A percentile compares a stretch with the other conserved stretches of the same genome.
Evolutionary conservation across 2,888 invertebrate genomes (phyloP).

Genomic region (Dione juno): DNA sequence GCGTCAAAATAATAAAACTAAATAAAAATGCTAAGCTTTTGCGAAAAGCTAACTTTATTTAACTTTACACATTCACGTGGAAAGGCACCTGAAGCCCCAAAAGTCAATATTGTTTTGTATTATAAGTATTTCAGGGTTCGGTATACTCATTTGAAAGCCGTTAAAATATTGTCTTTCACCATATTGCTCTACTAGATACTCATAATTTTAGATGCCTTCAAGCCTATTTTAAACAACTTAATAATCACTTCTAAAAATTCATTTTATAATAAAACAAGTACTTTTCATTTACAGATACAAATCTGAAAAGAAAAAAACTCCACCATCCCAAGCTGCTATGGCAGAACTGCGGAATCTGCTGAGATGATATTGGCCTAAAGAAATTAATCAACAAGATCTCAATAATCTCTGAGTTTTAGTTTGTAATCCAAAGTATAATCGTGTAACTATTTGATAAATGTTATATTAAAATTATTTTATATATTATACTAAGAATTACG

Average conservation of each 20-base stretch:
- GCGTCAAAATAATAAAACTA: too few species aligned
- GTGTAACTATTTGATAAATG: conserved; percentile 9
- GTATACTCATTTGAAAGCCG: too few species aligned
- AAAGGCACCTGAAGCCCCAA: too few species aligned
- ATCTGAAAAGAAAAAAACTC: conserved; percentile 70
- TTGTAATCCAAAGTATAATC: conserved; percentile 42
- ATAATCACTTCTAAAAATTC: not conserved
- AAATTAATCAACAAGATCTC: conserved; percentile 44
- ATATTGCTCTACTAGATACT: too few species aligned
- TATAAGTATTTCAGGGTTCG: too few species aligned
- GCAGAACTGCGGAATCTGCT: conserved; percentile 69
- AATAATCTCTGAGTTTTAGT: conserved; percentile 44
- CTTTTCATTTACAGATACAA: conserved; percentile 64
- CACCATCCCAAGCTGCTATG: conserved; percentile 70
- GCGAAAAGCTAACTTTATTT: too few species aligned
- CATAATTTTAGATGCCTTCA: too few species aligned
- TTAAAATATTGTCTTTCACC: too few species aligned
- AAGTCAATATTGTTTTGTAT: too few species aligned
- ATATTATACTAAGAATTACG: not conserved
- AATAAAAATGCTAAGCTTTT: too few species aligned
- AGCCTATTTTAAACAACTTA: too few species aligned
- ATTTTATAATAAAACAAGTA: not conserved
- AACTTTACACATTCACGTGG: too few species aligned
- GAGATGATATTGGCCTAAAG: conserved; percentile 62
- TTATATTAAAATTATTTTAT: not conserved